Conservation (phyloP, 2,888 invertebrate species). For the Drosophila siamana region DNA sequence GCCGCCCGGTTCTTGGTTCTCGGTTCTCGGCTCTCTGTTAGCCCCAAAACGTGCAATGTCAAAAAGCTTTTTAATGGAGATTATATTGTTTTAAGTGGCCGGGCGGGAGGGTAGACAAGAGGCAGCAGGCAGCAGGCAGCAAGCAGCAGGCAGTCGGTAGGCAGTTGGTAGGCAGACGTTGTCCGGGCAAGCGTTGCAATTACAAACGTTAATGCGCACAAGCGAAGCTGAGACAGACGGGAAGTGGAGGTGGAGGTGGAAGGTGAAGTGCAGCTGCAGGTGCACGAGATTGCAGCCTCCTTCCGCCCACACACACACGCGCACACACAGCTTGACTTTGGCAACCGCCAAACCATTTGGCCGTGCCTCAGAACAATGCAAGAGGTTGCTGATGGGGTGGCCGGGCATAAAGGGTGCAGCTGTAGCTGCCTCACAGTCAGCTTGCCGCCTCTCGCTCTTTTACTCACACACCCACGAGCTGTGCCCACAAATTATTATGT, state of each 20-base stretch:
- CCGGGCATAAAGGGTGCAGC: background rate
- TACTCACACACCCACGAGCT: background rate
- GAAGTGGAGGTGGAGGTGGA: background rate
- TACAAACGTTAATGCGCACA: constrained; percentile 81
- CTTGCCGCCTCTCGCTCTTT: constrained; percentile 5
- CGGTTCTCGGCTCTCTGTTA: no score
- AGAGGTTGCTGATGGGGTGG: background rate
- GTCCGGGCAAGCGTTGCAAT: constrained; percentile 78
- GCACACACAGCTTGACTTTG: constrained; percentile 71
- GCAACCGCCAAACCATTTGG: constrained; percentile 68
- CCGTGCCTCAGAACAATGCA: constrained; percentile 54
- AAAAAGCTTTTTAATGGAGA: constrained; percentile 82
- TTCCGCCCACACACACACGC: background rate
- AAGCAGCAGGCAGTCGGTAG: background rate
- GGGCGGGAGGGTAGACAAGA: constrained; percentile 20
- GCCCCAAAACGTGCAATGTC: constrained; percentile 62
- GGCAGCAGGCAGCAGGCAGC: background rate
- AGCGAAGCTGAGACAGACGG: constrained; percentile 20
- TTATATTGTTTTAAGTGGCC: constrained; percentile 82
- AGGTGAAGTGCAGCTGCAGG: background rate
- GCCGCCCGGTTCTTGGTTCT: no score
- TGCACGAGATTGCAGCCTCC: background rate
- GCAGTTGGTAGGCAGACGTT: constrained; percentile 1
- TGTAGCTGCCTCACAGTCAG: constrained; percentile 1
- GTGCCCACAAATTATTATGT: constrained; percentile 71